Conservation (phyloP, 2,113 vertebrate species). For the Bos javanicus region DNA sequence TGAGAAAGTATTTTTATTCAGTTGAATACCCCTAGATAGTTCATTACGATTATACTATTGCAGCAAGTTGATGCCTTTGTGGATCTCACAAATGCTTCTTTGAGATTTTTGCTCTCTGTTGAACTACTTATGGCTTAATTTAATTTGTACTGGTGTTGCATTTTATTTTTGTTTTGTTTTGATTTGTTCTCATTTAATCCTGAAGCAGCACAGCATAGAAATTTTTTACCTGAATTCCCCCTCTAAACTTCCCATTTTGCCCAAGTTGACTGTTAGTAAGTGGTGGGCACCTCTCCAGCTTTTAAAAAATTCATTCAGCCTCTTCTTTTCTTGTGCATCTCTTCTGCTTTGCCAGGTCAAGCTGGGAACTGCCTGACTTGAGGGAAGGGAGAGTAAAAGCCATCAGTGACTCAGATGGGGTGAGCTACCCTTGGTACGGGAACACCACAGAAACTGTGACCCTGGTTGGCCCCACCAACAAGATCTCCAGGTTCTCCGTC, state of each 20-base stretch:
- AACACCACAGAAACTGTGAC: constrained; percentile 99
- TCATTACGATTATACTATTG: background rate
- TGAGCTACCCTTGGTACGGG: constrained; percentile 99
- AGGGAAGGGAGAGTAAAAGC: constrained; percentile 94
- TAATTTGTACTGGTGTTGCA: background rate
- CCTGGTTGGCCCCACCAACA: constrained; percentile 92
- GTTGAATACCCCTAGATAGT: background rate
- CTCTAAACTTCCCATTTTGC: background rate
- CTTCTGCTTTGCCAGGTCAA: constrained; percentile 87
- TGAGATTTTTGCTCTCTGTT: background rate
- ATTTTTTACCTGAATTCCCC: background rate
- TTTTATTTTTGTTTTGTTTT: background rate
- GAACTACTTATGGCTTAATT: background rate
- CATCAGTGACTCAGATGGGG: constrained; percentile 97
- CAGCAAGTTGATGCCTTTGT: background rate
- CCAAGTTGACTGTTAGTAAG: background rate
- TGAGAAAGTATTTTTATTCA: background rate
- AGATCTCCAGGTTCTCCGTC: constrained; percentile 94
- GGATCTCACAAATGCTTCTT: background rate
- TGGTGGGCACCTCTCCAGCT: background rate
- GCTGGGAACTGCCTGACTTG: constrained; percentile 97
- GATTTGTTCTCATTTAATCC: background rate
- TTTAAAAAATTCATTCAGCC: constrained; percentile 27
- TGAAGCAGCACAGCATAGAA: background rate
- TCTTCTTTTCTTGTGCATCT: constrained; percentile 60